Conservation (phyloP, 30 jellyfish, hydroid and myxozoan genomes). For the Aurelia sp. region DNA sequence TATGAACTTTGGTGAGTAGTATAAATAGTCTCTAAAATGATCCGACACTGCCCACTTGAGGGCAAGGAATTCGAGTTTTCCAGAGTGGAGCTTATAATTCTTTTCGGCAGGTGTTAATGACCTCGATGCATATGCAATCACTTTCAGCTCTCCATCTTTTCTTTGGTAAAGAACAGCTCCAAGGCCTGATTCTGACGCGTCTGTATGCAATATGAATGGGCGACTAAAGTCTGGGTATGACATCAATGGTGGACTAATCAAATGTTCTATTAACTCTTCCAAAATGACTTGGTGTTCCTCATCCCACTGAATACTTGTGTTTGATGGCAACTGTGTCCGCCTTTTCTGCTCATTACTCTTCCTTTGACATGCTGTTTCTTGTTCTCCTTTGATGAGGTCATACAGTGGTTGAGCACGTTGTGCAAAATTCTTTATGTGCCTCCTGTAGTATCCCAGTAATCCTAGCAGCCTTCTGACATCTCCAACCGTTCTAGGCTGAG, state of each 20-base stretch:
- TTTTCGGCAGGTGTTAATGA: no score
- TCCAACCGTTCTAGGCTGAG: slow-evolving; percentile 4
- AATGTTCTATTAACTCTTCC: background rate
- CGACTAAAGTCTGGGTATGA: slow-evolving; percentile 47
- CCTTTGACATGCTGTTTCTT: background rate
- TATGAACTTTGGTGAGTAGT: no score
- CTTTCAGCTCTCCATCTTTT: slow-evolving; percentile 3
- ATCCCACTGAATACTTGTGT: slow-evolving; percentile 6
- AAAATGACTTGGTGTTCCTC: no score
- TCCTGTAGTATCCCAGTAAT: slow-evolving; percentile 35
- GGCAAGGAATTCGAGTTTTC: no score
- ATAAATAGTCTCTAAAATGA: no score
- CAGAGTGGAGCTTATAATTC: no score
- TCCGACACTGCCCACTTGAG: no score
- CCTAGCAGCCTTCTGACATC: slow-evolving; percentile 45
- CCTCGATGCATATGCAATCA: no score
- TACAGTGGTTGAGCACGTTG: slow-evolving; percentile 8
- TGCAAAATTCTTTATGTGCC: slow-evolving; percentile 32
- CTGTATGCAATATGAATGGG: slow-evolving; percentile 47
- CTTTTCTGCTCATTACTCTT: background rate
- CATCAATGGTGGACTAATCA: slow-evolving; percentile 48
- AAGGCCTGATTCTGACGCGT: slow-evolving; percentile 53
- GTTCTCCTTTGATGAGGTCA: background rate
- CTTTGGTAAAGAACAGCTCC: slow-evolving; percentile 66
- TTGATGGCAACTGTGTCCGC: slow-evolving; percentile 12